Evolutionary conservation across 2,888 invertebrate species (phyloP).

Genomic region (Eristalis arbustorum): DNA sequence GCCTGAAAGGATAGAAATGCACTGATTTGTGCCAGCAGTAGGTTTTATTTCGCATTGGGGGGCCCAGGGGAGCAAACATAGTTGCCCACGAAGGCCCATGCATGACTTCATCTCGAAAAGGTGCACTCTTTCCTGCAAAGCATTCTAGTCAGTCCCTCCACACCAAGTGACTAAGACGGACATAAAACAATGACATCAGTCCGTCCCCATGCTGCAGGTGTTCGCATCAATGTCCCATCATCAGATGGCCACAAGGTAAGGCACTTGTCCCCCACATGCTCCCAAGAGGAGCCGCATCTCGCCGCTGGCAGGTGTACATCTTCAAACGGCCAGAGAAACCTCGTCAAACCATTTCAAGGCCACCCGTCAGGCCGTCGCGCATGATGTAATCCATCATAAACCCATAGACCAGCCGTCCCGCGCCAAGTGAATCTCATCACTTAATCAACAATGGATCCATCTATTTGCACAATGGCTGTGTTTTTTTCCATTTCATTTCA

Average conservation of each 20-base stretch:
- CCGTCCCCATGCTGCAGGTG: not conserved
- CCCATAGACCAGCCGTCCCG: not conserved
- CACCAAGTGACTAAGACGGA: not conserved
- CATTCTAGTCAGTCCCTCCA: not conserved
- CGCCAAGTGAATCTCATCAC: constrained; percentile 32
- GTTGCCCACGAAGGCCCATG: no score
- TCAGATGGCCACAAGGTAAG: not conserved
- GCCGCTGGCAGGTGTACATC: not conserved
- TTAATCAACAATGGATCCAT: constrained; percentile 35
- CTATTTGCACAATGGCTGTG: constrained; percentile 51
- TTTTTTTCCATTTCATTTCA: constrained; percentile 44
- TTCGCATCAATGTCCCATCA: not conserved
- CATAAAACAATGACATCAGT: not conserved
- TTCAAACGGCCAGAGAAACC: not conserved
- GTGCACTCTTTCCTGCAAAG: not conserved
- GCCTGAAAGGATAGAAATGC: no score
- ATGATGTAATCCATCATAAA: constrained; percentile 45
- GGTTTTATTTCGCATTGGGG: no score
- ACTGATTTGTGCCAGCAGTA: no score
- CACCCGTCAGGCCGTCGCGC: not conserved
- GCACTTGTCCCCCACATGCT: not conserved
- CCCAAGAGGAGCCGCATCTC: not conserved
- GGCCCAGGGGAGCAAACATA: no score
- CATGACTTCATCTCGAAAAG: not conserved
- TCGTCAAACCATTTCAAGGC: not conserved